A percentile compares a stretch with the other conserved stretches of the same genome.
These are phyloP conservation scores for Xylocopa sonorina DNA, from an alignment of 1,140 invertebrate species.

Conservation along the genomic window DNA sequence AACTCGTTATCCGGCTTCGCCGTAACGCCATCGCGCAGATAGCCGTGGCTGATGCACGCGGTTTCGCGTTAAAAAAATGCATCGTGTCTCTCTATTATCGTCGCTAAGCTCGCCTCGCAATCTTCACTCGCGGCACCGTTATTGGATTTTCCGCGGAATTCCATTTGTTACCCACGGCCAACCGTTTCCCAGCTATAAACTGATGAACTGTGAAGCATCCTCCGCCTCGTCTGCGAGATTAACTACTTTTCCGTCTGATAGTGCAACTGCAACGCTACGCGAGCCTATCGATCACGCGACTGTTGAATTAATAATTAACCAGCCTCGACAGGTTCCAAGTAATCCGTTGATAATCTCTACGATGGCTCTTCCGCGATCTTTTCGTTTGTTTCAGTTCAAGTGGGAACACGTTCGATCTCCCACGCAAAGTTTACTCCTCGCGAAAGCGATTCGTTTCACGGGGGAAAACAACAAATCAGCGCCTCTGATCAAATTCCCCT, in stretches of 20 bases:
- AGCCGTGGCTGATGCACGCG: background rate
- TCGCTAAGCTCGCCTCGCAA: background rate
- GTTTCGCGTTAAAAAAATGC: constrained; percentile 18
- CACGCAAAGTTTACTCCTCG: too few species aligned
- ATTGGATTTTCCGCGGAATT: constrained; percentile 17
- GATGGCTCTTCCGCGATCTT: too few species aligned
- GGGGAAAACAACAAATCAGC: too few species aligned
- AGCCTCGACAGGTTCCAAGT: background rate
- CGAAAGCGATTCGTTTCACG: too few species aligned
- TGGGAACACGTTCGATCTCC: too few species aligned
- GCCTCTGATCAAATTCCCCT: background rate
- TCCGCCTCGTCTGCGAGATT: background rate
- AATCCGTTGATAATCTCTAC: constrained; percentile 1
- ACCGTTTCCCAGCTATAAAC: background rate
- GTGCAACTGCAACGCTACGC: background rate
- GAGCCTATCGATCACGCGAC: background rate
- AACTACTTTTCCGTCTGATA: constrained; percentile 7
- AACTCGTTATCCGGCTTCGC: constrained; percentile 3
- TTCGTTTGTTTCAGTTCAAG: too few species aligned
- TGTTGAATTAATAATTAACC: background rate
- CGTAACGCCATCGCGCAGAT: background rate
- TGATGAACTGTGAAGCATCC: background rate
- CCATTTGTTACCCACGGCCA: constrained; percentile 22
- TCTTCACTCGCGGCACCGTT: background rate
- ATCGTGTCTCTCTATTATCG: constrained; percentile 3